Evolutionary conservation across 2,113 vertebrate genomes (phyloP).

Genomic region (Clarias macrocephalus): DNA sequence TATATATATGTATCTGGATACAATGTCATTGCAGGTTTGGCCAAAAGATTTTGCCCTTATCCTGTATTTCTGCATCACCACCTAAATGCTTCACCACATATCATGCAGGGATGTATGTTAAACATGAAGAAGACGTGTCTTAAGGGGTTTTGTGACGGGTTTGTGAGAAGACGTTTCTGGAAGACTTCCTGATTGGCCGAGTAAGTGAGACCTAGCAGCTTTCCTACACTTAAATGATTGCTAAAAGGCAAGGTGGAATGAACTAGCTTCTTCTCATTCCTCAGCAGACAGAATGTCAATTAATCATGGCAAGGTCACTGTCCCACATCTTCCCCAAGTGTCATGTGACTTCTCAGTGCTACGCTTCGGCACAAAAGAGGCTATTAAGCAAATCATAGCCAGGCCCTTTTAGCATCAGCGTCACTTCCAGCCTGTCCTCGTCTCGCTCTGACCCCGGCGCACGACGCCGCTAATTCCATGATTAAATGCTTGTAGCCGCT

Average conservation of each 20-base stretch:
- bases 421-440: conserved; percentile 13
- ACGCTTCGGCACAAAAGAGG: conserved; percentile 2
- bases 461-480: conserved; percentile 50
- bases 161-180: background rate
- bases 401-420: conserved; percentile 39
- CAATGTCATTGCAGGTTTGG: too few species aligned
- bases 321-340: conserved; percentile 50
- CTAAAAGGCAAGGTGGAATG: background rate
- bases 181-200: background rate
- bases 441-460: conserved; percentile 32
- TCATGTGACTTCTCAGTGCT: conserved; percentile 26
- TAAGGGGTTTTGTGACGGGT: background rate
- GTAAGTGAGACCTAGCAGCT: background rate
- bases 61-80: background rate
- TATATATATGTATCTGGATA: too few species aligned
- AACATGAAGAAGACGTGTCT: background rate
- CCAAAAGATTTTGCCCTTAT: too few species aligned
- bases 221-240: background rate
- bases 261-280: conserved; percentile 26
- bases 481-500: conserved; percentile 49
- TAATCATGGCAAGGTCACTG: conserved; percentile 48
- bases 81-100: background rate
- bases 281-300: conserved; percentile 47
- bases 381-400: conserved; percentile 54
- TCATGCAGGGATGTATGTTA: background rate